Evolutionary conservation across 1,140 invertebrate genomes (phyloP).

Genomic region (Bombus confusus): DNA sequence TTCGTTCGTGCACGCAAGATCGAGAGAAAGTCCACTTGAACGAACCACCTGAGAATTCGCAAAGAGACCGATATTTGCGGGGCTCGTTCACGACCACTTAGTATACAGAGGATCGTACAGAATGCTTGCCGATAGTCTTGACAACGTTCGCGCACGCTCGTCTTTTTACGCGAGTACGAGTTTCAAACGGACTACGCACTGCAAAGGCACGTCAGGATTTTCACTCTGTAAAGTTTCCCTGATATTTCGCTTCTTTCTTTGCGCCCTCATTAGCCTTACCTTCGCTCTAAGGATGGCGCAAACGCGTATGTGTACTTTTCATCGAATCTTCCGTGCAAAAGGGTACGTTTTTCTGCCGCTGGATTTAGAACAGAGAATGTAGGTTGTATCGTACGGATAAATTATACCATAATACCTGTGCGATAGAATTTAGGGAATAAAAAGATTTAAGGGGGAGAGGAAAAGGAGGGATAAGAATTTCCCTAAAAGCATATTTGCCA

Average conservation of each 20-base stretch:
- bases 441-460: too few relatives aligned
- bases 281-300: neutral
- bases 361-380: too few relatives aligned
- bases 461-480: too few relatives aligned
- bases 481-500: too few relatives aligned
- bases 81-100: too few relatives aligned
- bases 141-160: conserved; percentile 16
- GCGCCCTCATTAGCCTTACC: conserved; percentile 3
- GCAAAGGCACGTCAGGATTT: conserved; percentile 12
- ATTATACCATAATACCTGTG: too few relatives aligned
- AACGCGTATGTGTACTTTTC: too few relatives aligned
- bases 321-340: too few relatives aligned
- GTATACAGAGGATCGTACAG: neutral
- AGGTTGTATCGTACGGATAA: too few relatives aligned
- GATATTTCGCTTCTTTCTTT: neutral
- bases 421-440: too few relatives aligned
- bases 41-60: neutral
- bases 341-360: too few relatives aligned
- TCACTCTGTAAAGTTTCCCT: neutral
- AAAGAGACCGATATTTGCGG: conserved; percentile 10
- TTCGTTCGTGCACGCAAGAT: conserved; percentile 27
- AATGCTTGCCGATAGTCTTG: conserved; percentile 28
- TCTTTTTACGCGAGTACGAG: conserved; percentile 6
- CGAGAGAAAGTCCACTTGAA: conserved; percentile 28
- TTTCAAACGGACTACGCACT: conserved; percentile 10